A percentile compares a stretch with the other conserved stretches of the same genome.
phyloP scores from a whole-genome alignment of 2,888 invertebrate genomes.

The Stenotaenia linearis region DNA sequence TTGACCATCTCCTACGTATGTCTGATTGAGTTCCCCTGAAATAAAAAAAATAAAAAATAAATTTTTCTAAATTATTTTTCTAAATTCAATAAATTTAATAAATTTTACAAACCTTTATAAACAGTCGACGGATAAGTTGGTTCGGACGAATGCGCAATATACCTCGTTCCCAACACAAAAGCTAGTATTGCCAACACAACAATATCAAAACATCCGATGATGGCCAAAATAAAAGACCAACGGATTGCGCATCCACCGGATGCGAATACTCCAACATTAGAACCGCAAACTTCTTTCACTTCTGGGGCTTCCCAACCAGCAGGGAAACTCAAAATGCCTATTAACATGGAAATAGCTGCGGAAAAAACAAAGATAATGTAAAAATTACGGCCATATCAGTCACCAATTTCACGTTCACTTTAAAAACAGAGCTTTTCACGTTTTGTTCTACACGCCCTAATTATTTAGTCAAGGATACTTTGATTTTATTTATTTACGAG shows the following conservation, averaged over 20 bases:
- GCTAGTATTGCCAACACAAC: constrained; percentile 80
- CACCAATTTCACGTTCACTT: neutral
- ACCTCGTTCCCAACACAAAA: constrained; percentile 85
- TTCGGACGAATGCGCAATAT: constrained; percentile 77
- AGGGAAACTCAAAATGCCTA: constrained; percentile 82
- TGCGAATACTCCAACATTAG: constrained; percentile 52
- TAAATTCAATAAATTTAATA: too few species aligned
- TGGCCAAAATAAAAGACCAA: constrained; percentile 90
- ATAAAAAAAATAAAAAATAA: too few species aligned
- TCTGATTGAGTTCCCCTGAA: constrained; percentile 80
- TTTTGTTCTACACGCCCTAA: neutral
- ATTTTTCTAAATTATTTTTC: too few species aligned
- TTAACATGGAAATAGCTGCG: constrained; percentile 77
- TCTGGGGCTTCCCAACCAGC: constrained; percentile 81
- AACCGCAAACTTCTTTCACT: constrained; percentile 79
- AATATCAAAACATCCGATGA: constrained; percentile 78
- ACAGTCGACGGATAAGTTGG: constrained; percentile 58
- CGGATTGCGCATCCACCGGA: constrained; percentile 79
- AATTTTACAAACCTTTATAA: constrained; percentile 65
- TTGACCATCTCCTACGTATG: constrained; percentile 76
- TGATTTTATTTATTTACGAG: neutral
- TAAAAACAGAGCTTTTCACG: neutral
- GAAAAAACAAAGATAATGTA: constrained; percentile 40
- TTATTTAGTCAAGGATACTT: neutral
- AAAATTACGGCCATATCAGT: too few species aligned